Base-by-base conservation (phyloP, 2,113 vertebrate genomes). In the Gambusia affinis region DNA sequence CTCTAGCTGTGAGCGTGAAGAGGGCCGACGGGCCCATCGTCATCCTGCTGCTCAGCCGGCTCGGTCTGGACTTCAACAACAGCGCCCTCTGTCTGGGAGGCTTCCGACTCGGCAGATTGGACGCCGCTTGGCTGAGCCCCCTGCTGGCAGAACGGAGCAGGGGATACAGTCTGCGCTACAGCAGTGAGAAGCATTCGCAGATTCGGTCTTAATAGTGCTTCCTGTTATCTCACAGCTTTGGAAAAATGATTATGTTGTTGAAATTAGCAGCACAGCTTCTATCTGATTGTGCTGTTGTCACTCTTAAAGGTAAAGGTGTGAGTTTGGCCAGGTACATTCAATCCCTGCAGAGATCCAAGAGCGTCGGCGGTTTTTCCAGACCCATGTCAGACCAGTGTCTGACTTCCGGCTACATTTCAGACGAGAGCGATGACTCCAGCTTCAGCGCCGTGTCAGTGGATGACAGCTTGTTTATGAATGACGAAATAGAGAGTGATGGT, bases 401-500 rank as follows among this genome's bases (percentile, higher is more conserved):
- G 75, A 92, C 90, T 28, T 88, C 92, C 4, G 96, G 95, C 68
- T 96, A 96, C 80, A 87, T 91, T 1, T 86, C 94, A 28, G 94
- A 96, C 30, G 96, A 95, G 88, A 94, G 89, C 14, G 94, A 91
- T 33, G 96, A 98, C 30, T 96, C 95, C 91, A 91, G 85, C 68
- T 94, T 96, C 60, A 78, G 90, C 76, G 78, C 84, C 0, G 17
- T 95, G 63, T 95, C 96, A 24, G 78, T 91, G 30, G 95, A 96
- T 15, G 92, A 95, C 78, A 89, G 95, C 78, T 82, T 84, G 64
- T 88, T 95, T 51, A 93, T 95, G 69, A 91, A 90, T 75, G 96
- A 97, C 69, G 96, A 97, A 64, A 60, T 96, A 79, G 97, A 98
- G 84, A 97, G 95, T 67, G 96, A 97, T 83, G 97, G 98, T 98